Evolutionary conservation across 30 jellyfish, hydroid and myxozoan genomes (phyloP).

Genomic region (Aurelia sp.): DNA sequence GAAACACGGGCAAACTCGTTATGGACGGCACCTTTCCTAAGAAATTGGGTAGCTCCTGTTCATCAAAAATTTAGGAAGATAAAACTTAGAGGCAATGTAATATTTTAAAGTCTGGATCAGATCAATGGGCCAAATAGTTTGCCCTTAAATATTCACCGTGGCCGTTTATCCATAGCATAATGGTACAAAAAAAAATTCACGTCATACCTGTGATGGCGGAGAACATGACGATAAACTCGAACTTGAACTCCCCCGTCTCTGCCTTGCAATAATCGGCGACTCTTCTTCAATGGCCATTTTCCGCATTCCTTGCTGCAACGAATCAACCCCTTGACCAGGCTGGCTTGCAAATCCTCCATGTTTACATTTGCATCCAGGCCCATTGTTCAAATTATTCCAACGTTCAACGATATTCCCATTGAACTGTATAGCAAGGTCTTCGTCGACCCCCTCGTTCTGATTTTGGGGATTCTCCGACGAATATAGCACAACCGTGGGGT

Average conservation of each 20-base stretch:
- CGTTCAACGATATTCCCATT: slow-evolving; percentile 60
- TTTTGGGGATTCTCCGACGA: slow-evolving; percentile 59
- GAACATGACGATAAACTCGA: slow-evolving; percentile 89
- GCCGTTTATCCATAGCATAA: too few relatives aligned
- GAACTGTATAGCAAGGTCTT: slow-evolving; percentile 39
- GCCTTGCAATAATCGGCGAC: slow-evolving; percentile 59
- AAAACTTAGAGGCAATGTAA: too few relatives aligned
- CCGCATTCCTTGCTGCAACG: slow-evolving; percentile 45
- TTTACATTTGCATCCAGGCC: slow-evolving; percentile 34
- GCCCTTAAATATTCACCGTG: too few relatives aligned
- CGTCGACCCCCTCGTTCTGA: slow-evolving; percentile 45
- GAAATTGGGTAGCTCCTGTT: too few relatives aligned
- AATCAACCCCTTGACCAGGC: slow-evolving; percentile 22
- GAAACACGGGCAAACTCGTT: too few relatives aligned
- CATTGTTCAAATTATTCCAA: slow-evolving; percentile 31
- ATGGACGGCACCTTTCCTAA: too few relatives aligned
- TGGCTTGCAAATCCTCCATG: slow-evolving; percentile 26
- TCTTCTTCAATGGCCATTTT: slow-evolving; percentile 30
- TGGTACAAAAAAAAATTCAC: background rate
- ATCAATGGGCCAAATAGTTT: too few relatives aligned
- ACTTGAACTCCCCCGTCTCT: slow-evolving; percentile 84
- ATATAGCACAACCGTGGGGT: slow-evolving; percentile 61
- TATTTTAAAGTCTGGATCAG: too few relatives aligned
- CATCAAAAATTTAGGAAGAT: too few relatives aligned
- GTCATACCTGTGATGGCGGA: slow-evolving; percentile 57